A percentile compares a stretch with the other conserved stretches of the same genome.
Conservation (phyloP, 1,140 invertebrate species). For the Anadara kagoshimensis region DNA sequence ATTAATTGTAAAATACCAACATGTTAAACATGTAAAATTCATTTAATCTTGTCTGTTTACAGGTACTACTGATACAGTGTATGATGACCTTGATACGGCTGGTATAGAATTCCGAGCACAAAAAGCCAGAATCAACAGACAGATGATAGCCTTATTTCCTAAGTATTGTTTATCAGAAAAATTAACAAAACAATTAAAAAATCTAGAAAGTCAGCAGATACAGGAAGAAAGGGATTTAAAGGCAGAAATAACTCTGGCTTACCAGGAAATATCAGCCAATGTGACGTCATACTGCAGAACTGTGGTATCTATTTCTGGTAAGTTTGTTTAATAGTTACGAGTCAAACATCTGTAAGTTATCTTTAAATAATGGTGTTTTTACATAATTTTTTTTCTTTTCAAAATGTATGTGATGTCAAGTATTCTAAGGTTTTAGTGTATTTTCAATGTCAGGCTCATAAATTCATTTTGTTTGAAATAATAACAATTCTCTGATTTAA, state of each 20-base stretch:
- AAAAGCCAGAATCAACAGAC: slow-evolving; percentile 71
- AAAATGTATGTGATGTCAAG: background rate
- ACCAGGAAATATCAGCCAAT: slow-evolving; percentile 66
- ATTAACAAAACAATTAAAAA: slow-evolving; percentile 59
- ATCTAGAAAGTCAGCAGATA: slow-evolving; percentile 65
- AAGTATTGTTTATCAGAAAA: slow-evolving; percentile 77
- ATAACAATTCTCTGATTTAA: too few species aligned
- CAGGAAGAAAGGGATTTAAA: slow-evolving; percentile 52
- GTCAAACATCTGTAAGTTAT: background rate
- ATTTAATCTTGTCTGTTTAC: background rate
- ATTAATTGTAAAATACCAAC: too few species aligned
- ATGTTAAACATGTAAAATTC: background rate
- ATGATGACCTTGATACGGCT: slow-evolving; percentile 54
- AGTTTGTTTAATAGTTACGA: background rate
- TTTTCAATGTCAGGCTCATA: too few species aligned
- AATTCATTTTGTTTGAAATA: too few species aligned
- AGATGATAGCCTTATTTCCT: slow-evolving; percentile 83
- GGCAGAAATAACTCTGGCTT: slow-evolving; percentile 54
- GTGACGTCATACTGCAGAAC: slow-evolving; percentile 66
- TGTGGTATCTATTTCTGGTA: slow-evolving; percentile 65
- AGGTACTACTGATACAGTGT: slow-evolving; percentile 57
- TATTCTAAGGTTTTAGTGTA: too few species aligned
- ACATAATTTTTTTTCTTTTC: background rate
- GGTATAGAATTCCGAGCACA: slow-evolving; percentile 67
- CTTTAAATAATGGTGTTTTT: background rate